A percentile compares a stretch with the other conserved stretches of the same genome.
Conservation (phyloP, 2,797 vertebrate species). For the Champsocephalus esox region DNA sequence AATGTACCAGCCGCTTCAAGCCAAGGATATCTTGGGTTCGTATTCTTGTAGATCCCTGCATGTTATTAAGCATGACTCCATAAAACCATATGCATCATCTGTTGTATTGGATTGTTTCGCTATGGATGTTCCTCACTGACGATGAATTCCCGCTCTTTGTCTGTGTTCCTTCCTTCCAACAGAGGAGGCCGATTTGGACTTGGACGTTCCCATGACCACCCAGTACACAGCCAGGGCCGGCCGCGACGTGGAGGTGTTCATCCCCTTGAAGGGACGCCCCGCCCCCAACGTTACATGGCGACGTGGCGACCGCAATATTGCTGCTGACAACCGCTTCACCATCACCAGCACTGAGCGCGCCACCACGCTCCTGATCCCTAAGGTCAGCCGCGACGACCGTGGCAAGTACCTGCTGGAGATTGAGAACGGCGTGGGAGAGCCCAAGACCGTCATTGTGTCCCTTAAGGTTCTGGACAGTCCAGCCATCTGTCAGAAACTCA, state of each 20-base stretch:
- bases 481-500: slow-evolving; percentile 92
- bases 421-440: slow-evolving; percentile 96
- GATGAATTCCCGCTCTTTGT: not conserved
- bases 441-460: slow-evolving; percentile 92
- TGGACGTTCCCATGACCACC: slow-evolving; percentile 94
- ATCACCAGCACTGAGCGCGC: slow-evolving; percentile 93
- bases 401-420: slow-evolving; percentile 96
- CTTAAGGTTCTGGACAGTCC: slow-evolving; percentile 96
- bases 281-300: slow-evolving; percentile 94
- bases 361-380: slow-evolving; percentile 91
- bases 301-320: slow-evolving; percentile 93
- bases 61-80: not conserved
- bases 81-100: not conserved
- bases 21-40: slow-evolving; percentile 98
- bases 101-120: not conserved
- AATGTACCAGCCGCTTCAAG: slow-evolving; percentile 93
- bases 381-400: slow-evolving; percentile 93
- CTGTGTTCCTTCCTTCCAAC: slow-evolving; percentile 65
- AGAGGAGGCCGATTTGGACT: slow-evolving; percentile 97
- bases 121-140: not conserved
- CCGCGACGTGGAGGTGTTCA: slow-evolving; percentile 91
- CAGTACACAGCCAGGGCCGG: slow-evolving; percentile 92
- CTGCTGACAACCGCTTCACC: slow-evolving; percentile 88
- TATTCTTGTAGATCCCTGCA: slow-evolving; percentile 34
- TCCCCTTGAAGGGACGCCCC: slow-evolving; percentile 96